These are phyloP conservation scores for Trichoplusia ni DNA, from an alignment of 1,140 invertebrate genomes.

Conservation along the genomic window DNA sequence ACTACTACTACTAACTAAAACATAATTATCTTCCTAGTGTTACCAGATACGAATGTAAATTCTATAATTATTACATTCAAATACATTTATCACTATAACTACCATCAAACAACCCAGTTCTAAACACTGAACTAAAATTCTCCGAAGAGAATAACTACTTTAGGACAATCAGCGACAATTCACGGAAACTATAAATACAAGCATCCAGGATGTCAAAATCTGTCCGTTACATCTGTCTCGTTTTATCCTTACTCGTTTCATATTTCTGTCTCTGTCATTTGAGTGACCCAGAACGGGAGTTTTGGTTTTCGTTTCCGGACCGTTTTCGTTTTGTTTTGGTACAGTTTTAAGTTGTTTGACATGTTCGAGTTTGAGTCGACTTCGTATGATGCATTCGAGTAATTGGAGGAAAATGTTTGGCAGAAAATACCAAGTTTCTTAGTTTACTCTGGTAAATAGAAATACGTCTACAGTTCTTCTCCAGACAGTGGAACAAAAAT, in stretches of 20 bases:
- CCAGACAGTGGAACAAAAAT: too few relatives aligned
- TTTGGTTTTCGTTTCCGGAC: conserved; percentile 3
- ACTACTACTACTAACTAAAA: too few relatives aligned
- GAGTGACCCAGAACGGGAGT: neutral
- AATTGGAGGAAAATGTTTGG: too few relatives aligned
- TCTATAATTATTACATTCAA: too few relatives aligned
- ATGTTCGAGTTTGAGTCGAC: neutral
- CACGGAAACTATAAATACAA: conserved; percentile 33
- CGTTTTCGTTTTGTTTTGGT: neutral
- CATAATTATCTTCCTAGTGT: too few relatives aligned
- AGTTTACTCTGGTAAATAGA: too few relatives aligned
- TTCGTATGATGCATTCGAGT: too few relatives aligned
- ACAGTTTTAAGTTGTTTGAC: neutral
- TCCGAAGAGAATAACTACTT: neutral
- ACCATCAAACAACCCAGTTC: neutral
- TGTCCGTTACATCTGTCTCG: neutral
- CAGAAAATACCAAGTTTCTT: too few relatives aligned
- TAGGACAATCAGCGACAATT: conserved; percentile 9
- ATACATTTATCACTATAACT: neutral
- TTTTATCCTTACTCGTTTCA: neutral
- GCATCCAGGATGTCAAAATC: conserved; percentile 8
- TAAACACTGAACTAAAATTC: neutral
- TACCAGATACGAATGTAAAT: too few relatives aligned
- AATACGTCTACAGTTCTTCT: too few relatives aligned
- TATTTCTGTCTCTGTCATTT: neutral